Evolutionary conservation across 2,797 vertebrate genomes (phyloP).

Genomic region (Eulemur albifrons): DNA sequence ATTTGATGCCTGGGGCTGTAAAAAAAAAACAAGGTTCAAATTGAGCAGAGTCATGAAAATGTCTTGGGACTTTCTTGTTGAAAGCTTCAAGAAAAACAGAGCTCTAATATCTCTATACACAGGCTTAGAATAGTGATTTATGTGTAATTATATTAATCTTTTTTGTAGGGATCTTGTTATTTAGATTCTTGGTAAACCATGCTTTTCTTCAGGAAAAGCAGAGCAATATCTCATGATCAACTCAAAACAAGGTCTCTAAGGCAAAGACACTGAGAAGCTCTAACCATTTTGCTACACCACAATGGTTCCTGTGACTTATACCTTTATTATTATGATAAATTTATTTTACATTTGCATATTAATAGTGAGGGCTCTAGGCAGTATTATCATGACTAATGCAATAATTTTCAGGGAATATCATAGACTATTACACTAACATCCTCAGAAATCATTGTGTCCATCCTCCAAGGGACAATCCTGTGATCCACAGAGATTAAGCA

Average conservation of each 20-base stretch:
- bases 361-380: neutral
- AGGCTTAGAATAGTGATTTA: neutral
- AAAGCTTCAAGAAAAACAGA: neutral
- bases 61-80: neutral
- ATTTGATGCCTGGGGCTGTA: neutral
- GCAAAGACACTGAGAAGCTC: neutral
- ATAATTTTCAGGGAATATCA: neutral
- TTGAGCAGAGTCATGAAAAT: neutral
- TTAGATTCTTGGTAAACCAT: neutral
- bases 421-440: neutral
- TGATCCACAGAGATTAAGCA: neutral
- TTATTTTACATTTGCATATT: neutral
- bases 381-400: neutral
- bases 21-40: neutral
- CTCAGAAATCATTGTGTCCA: neutral
- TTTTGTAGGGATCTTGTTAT: neutral
- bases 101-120: neutral
- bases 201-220: neutral
- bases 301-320: neutral
- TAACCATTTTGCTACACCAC: neutral
- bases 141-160: neutral
- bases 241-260: neutral
- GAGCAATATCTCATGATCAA: neutral
- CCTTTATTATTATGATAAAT: neutral
- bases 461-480: neutral